Base-by-base conservation (phyloP, 2,113 vertebrate genomes). In the Prochilodus magdalenae region DNA sequence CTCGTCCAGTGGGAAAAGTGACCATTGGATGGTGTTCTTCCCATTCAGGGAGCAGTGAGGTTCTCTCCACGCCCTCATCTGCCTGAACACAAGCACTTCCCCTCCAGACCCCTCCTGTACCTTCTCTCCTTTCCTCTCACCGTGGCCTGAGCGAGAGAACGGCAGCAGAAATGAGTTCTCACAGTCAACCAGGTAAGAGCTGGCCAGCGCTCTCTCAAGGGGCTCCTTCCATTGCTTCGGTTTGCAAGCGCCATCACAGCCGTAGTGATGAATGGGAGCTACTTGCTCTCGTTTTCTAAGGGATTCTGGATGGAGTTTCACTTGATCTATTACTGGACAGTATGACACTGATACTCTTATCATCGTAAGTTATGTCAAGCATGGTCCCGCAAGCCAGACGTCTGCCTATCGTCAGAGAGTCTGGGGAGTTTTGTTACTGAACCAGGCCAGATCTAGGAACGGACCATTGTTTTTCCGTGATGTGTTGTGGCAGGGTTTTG, bases 131-230 rank as follows among this genome's bases (percentile, higher is more conserved):
- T 67, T 49, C 30, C 18, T 69, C 30, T 51, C 78, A 67, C 65
- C 69, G 53, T 72, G 83, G 73, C 63, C 81, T 75, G 29, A 51
- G 51, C 83, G 33, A 30, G 67, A 67, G 71, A 87, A 36, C 67
- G 51, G 53, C 75, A 33, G 63, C 77, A 73, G 81, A 77, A 13
- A 94, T 94, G 93, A 93, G 77, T 87, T 92, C 92, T 80, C 91
- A 92, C 84, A 89, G 87, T 75, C 89, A 80, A 62, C 86, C 89
- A 92, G 92, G 93, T 94, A 88, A 92, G 92, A 78, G 81, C 66
- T n/a, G 71, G 59, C 13, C 16, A 22, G 11, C 29, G 24, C 53
- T n/a, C 44, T 26, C 22, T 74, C 12, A 22, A 20, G 13, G 18
- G 22, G 14, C 53, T 55, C 4, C 53, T 22, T 55, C 22, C 53